Evolutionary conservation across 30 jellyfish, hydroid and myxozoan genomes (phyloP).

Genomic region (Cassiopea andromeda): DNA sequence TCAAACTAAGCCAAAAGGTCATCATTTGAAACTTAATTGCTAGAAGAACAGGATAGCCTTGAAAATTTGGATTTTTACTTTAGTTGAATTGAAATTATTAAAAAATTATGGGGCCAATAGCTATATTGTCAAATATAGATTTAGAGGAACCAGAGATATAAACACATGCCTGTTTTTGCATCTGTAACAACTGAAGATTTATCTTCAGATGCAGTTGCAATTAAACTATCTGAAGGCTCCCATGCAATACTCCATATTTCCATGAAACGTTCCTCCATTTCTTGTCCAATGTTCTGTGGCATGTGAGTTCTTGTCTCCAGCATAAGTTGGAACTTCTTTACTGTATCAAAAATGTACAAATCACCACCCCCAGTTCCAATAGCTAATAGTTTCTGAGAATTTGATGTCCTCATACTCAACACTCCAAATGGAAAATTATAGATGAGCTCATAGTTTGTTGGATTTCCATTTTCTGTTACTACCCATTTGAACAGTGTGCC

Average conservation of each 20-base stretch:
- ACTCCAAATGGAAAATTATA: constrained; percentile 68
- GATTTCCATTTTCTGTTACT: not conserved
- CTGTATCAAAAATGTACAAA: constrained; percentile 54
- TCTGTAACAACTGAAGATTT: constrained; percentile 52
- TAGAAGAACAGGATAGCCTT: too few relatives aligned
- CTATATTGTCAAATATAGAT: not conserved
- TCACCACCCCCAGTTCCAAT: constrained; percentile 92
- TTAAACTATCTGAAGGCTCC: constrained; percentile 70
- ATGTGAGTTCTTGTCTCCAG: constrained; percentile 46
- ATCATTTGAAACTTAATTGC: too few relatives aligned
- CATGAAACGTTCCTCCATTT: constrained; percentile 57
- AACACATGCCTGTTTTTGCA: constrained; percentile 8
- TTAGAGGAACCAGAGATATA: not conserved
- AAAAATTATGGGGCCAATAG: too few relatives aligned
- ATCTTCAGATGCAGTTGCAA: constrained; percentile 97
- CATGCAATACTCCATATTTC: constrained; percentile 94
- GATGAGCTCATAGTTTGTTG: not conserved
- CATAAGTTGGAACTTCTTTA: not conserved
- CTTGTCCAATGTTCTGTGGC: constrained; percentile 29
- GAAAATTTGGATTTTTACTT: too few relatives aligned
- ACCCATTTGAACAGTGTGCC: constrained; percentile 71
- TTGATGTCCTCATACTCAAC: constrained; percentile 37
- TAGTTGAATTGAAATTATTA: too few relatives aligned
- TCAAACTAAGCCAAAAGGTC: too few relatives aligned
- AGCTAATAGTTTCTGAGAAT: constrained; percentile 20